Base-by-base conservation (phyloP, 1,140 invertebrate genomes). In the Cyclina sinensis region DNA sequence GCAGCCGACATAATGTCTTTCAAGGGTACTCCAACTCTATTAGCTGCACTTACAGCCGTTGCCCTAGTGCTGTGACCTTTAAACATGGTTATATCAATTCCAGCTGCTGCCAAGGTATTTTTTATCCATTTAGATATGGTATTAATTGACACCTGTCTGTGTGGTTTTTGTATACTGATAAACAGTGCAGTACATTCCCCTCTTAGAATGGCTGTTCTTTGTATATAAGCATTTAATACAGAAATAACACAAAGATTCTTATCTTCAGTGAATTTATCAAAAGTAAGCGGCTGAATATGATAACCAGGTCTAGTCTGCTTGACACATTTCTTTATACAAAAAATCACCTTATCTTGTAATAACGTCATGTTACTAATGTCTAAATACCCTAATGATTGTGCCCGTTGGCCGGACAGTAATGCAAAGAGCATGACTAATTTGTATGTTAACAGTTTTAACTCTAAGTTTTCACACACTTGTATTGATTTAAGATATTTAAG, bases 401-500 rank as follows among this genome's bases (percentile, higher is more conserved):
- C 62, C 62, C 62, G 62, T 68, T 68, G 62, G 62, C 62, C 18
- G 18, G 62, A 68, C 62, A 68, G 32, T 68, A 68, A 32, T 68
- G 62, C 11, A 3, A 68, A 30, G 62, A 68, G 32, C 32, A 37
- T 68, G 30, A 37, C 62, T 9, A 5, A 30, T 68, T 68, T 68
- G 62, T 68, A 68, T 68, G 62, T 68, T 68, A 68, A 68, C 62
- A 3, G 30, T 68, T 32, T 68, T 68, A 68, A 30, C 18, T 27
- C 62, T 32, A 68, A 18, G 24, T 37, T 27, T 68, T 68, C 62
- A 68, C 62, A 37, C 18, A 68, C 62, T 68, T 68, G 62, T 68
- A 68, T 68, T 68, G 62, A 68, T 68, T 68, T 68, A 30, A 68
- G n/a, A 68, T 37, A 68, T 68, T 68, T 68, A 68, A 68, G 62